Base-by-base conservation (phyloP, 1,140 invertebrate species). In the Drosophila ercepeae region DNA sequence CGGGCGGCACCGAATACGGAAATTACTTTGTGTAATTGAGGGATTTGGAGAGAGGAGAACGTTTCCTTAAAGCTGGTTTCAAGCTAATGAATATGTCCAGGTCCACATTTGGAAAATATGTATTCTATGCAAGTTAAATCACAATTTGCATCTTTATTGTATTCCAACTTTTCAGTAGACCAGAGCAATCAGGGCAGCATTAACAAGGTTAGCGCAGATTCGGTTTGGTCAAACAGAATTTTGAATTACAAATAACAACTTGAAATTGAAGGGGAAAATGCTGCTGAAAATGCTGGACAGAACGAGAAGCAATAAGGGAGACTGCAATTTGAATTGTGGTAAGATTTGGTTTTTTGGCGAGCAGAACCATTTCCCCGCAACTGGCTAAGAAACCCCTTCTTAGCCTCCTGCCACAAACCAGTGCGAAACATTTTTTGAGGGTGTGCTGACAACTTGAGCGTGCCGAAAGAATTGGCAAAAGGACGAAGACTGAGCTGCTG, bases 311-410 rank as follows among this genome's bases (percentile, higher is more conserved):
- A 59, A 64, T 55, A 58, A 65, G 54, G 46, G 41, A 49, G 54
- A 68, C 77, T 81, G 48, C 82, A 88, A 88, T 88, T 86, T 88
- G 81, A 86, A 86, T 88, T 86, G 82, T 65, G 82, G 77, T 36
- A 49, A 55, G 50, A 63, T 63, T 74, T 65, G 55, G 61, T 58
- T 71, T 77, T 72, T 58, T 52, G 55, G 36, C 52, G 8, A 48
- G 41, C 25, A 52, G 21, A 36, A 32, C 29, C 7, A 34, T 34
- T 57, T 8, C 19, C 32, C 18, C 16, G 29, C 1, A 18, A n/a
- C 29, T 16, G 14, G 14, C 14, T 29, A 53, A 42, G 3, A 42
- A 42, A 8, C 8, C 39, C n/a, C 13, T 16, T 16, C 36, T 39
- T 16, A 39, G 5, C 36, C 14, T 13, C 8, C 13, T 32, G n/a